Evolutionary conservation across 2,888 invertebrate species (phyloP), one percentile per base, ranked within the genome.

Genomic region (Drosophila mimetica): DNA sequence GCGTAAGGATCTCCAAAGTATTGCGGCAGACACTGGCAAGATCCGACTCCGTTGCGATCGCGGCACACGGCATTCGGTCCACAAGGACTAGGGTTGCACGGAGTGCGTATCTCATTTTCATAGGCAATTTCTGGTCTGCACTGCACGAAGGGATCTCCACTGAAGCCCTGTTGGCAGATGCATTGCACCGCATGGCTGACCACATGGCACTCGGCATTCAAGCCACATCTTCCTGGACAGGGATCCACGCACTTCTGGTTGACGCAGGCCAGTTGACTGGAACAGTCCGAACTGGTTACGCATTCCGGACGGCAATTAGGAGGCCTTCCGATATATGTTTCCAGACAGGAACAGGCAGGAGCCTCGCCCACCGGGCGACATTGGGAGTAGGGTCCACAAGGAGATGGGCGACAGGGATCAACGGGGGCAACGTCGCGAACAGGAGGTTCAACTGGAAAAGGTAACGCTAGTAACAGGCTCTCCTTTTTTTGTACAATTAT

Each of bases 281-380:
- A 90, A 89, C 96, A 96, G 90, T 96, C 96, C 7, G 94, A 94
- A 89, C 96, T 96, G 75, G 94, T 94, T 42, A 95, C 93, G 90
- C 97, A 97, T 92, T 96, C 96, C 4, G 96, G 96, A 75, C 95
- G 93, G 85, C 96, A 96, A 79, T 95, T 94, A 2, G 96, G 96
- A 37, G 96, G 96, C 25, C 94, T 92, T 28, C 96, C 96, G 42
- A 93, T 92, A 82, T 93, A 95, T 71, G 94, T 94, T 52, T 93
- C 92, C 28, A 94, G 92, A 84, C 97, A 97, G 11, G 96, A 95
- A 89, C 97, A 97, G 1, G 95, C 94, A 0, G 96, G 95, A 34
- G 94, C 92, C 39, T 94, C 94, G 47, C 94, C 94, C 11, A 93
- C 91, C 72, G 94, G 93, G 88, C 94, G 94, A 84, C 96, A 96